phyloP scores from a whole-genome alignment of 1,140 invertebrate genomes.

The Mactra quadrangularis region DNA sequence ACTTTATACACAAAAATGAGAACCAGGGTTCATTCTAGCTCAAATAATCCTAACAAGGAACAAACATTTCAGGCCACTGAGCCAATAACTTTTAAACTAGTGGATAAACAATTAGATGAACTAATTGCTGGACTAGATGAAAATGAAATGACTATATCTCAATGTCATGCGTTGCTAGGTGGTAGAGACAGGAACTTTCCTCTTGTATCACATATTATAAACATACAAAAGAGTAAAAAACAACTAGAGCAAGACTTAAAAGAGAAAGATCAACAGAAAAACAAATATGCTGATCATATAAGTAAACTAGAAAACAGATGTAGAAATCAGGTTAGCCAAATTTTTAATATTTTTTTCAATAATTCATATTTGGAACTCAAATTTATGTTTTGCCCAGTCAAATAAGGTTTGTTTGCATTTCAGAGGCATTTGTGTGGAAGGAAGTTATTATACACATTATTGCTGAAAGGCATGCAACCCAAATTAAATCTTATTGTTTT shows the following conservation, averaged over 20 bases:
- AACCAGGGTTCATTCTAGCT: constrained; percentile 12
- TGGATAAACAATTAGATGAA: constrained; percentile 53
- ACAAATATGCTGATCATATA: constrained; percentile 59
- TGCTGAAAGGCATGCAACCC: too few species aligned
- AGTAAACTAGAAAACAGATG: constrained; percentile 60
- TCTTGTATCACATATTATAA: constrained; percentile 60
- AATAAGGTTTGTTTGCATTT: too few species aligned
- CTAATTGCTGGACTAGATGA: constrained; percentile 37
- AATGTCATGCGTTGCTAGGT: constrained; percentile 52
- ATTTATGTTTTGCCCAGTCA: too few species aligned
- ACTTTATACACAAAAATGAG: constrained; percentile 46
- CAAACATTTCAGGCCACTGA: constrained; percentile 9
- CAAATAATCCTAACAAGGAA: background rate
- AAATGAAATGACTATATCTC: constrained; percentile 53
- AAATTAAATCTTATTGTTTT: too few species aligned
- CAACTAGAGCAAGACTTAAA: constrained; percentile 55
- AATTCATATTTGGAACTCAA: too few species aligned
- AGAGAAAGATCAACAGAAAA: constrained; percentile 50
- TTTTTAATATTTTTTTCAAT: background rate
- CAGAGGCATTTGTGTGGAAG: too few species aligned
- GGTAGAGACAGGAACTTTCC: constrained; percentile 55
- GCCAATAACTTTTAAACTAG: constrained; percentile 44
- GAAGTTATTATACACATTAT: too few species aligned
- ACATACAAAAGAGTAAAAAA: constrained; percentile 46
- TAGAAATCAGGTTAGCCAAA: constrained; percentile 51